These are phyloP conservation scores for Acanthornis magna DNA, from an alignment of 2,797 vertebrate genomes.

Conservation along the genomic window DNA sequence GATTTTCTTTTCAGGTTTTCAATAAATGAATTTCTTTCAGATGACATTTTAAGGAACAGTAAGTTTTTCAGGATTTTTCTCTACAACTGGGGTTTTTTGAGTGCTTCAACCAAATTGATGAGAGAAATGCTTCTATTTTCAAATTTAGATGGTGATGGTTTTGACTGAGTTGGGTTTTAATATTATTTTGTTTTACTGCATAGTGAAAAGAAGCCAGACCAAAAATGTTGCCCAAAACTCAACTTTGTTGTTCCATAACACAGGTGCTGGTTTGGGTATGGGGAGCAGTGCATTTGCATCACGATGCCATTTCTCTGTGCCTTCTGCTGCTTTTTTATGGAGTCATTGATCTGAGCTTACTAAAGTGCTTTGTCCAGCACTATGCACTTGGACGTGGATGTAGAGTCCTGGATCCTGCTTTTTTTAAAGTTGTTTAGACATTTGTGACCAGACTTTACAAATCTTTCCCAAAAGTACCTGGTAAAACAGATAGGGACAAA, in stretches of 20 bases:
- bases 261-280: background rate
- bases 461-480: background rate
- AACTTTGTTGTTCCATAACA: background rate
- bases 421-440: background rate
- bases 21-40: background rate
- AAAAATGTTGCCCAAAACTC: background rate
- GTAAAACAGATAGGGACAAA: background rate
- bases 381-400: background rate
- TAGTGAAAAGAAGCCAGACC: background rate
- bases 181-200: background rate
- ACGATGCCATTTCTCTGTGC: background rate
- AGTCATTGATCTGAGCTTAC: background rate
- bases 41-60: background rate
- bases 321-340: background rate
- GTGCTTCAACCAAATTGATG: background rate
- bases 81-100: fast-evolving
- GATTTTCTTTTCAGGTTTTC: background rate
- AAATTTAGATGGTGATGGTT: background rate
- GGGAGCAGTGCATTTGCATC: background rate
- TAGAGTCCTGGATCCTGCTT: background rate
- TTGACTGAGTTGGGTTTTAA: background rate
- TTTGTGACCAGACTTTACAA: background rate
- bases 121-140: background rate
- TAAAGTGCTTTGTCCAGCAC: background rate
- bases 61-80: background rate